Percentiles rank a stretch among this genome's conserved stretches.
Conservation (phyloP, 2,113 vertebrate species). For the Polypterus bichir region DNA sequence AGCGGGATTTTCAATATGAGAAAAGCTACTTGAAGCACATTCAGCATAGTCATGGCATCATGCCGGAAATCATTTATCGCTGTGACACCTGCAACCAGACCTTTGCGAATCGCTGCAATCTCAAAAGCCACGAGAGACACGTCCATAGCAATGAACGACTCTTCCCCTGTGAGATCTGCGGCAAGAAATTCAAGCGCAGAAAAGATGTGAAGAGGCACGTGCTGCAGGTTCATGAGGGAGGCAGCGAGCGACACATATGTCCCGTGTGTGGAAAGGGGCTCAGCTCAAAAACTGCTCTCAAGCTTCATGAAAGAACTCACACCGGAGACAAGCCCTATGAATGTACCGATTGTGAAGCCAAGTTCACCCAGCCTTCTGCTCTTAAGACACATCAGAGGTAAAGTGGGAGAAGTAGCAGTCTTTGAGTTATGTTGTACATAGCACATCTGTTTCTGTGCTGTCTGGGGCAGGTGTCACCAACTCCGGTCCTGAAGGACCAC, state of each 20-base stretch:
- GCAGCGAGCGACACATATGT: conserved; percentile 64
- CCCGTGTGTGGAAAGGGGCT: conserved; percentile 76
- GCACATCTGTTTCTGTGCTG: too few relatives aligned
- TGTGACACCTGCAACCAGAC: conserved; percentile 82
- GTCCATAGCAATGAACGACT: conserved; percentile 85
- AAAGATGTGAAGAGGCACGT: conserved; percentile 86
- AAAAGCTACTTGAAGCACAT: conserved; percentile 60
- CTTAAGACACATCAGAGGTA: conserved; percentile 95
- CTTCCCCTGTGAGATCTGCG: conserved; percentile 72
- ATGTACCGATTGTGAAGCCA: conserved; percentile 71
- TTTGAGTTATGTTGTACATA: too few relatives aligned
- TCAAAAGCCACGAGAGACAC: conserved; percentile 84
- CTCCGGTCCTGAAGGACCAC: too few relatives aligned
- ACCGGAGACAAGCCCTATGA: conserved; percentile 76
- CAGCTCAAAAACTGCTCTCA: conserved; percentile 81
- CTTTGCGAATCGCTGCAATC: conserved; percentile 90
- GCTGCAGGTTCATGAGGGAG: conserved; percentile 87
- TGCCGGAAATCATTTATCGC: conserved; percentile 60
- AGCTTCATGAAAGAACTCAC: conserved; percentile 82
- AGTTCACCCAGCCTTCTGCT: conserved; percentile 87
- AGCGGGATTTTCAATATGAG: conserved; percentile 49
- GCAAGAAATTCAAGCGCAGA: conserved; percentile 89
- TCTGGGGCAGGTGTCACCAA: too few relatives aligned
- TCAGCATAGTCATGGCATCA: conserved; percentile 62
- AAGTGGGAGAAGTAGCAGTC: background rate